Evolutionary conservation across 2,113 vertebrate genomes (phyloP), one percentile per base, ranked within the genome.

Genomic region (Brienomyrus brachyistius): DNA sequence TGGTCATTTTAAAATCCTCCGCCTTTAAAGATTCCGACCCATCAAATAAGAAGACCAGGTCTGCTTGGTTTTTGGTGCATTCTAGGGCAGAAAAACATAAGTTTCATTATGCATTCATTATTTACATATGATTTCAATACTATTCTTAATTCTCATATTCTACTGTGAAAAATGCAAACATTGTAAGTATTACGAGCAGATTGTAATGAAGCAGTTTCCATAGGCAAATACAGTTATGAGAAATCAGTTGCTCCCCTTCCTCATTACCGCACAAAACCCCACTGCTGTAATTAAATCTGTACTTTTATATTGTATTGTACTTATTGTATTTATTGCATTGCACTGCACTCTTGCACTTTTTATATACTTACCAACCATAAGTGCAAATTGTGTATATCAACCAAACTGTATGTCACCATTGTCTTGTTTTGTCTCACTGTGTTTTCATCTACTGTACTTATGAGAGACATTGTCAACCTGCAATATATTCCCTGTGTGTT

Each of bases 41-140:
- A 8, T 98, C 97, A 17, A 97, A 96, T 3, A 98, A 94, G 93
- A 97, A 98, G 0, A 96, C 96, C 1, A 98, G 94, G 88, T 97
- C 95, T 6, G 97, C 96, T 0, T 92, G 92, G 88, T 95, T 93
- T 91, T 97, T 96, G 19, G 93, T 94, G 90, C 97, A 97, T 0
- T 95, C 97, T 98, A 91, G 51, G 31, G 66, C 43, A 31, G 62
- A 89, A 52, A 43, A 70, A 40, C 7, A 45, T 0, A 56, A 43
- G 27, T 54, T 40, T 40, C 27, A 82, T 52, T 40, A 54, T 52
- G 13, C 2, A 7, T n/a, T 45, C 3, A 48, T 51, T 15, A n/a
- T 51, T 56, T 2, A 17, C 8, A 0, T 70, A 1, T 70, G n/a
- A 70, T 70, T 70, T 70, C 62, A 70, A 70, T 31, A 31, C 23